Evolutionary conservation across 92 coral and sea anemone species (phyloP).

Genomic region (Scolanthus callimorphus): DNA sequence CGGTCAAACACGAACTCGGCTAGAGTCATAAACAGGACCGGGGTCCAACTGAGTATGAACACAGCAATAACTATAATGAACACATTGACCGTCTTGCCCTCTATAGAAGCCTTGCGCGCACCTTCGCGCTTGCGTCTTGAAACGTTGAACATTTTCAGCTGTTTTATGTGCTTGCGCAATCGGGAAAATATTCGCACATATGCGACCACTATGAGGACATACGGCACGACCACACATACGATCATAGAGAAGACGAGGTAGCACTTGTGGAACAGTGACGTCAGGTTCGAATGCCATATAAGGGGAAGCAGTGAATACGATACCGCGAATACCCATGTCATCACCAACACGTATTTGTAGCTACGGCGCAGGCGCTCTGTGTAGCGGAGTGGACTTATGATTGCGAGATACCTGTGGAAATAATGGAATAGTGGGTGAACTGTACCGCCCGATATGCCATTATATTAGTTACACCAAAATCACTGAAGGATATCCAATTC

Average conservation of each 20-base stretch:
- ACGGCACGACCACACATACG: slow-evolving; percentile 33
- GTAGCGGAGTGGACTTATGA: slow-evolving; percentile 23
- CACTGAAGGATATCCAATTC: too few species aligned
- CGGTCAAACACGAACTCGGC: slow-evolving; percentile 7
- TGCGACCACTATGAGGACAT: slow-evolving; percentile 25
- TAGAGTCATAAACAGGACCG: slow-evolving; percentile 46
- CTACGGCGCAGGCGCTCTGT: slow-evolving; percentile 1
- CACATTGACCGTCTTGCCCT: slow-evolving; percentile 46
- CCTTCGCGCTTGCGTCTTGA: slow-evolving; percentile 20
- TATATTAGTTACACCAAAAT: too few species aligned
- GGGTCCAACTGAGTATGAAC: slow-evolving; percentile 54
- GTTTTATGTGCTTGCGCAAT: slow-evolving; percentile 16
- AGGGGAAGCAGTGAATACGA: slow-evolving; percentile 20
- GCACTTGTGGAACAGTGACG: slow-evolving; percentile 21
- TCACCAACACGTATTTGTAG: slow-evolving; percentile 17
- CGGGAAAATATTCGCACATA: slow-evolving; percentile 26
- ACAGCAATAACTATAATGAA: slow-evolving; percentile 26
- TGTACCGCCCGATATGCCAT: too few species aligned
- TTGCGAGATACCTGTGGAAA: slow-evolving; percentile 40
- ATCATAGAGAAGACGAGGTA: slow-evolving; percentile 25
- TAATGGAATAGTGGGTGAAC: too few species aligned
- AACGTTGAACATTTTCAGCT: slow-evolving; percentile 11
- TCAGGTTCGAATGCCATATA: slow-evolving; percentile 15
- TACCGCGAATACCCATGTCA: slow-evolving; percentile 20
- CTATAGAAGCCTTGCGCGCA: slow-evolving; percentile 28